phyloP scores from a whole-genome alignment of 2,888 invertebrate genomes.

The Frankliniella intonsa region DNA sequence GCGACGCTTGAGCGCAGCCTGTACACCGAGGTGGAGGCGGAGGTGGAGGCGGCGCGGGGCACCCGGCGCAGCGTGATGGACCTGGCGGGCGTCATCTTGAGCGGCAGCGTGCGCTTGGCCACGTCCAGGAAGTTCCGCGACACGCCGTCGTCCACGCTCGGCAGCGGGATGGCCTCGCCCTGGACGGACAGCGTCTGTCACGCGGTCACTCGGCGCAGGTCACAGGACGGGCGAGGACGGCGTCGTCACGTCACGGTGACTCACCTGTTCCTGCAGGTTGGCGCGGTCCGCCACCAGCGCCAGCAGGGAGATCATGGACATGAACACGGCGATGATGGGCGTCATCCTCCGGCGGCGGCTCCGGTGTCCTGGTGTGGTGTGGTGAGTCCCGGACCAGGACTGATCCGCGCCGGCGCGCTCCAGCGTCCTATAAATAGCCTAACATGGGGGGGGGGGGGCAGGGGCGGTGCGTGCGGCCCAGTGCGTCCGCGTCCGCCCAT shows the following conservation, averaged over 20 bases:
- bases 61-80: not conserved
- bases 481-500: too few relatives aligned
- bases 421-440: not conserved
- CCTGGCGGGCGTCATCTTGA: constrained; percentile 17
- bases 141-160: constrained; percentile 5
- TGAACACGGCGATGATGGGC: constrained; percentile 21
- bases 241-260: not conserved
- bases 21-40: not conserved
- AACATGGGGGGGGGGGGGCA: not conserved
- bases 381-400: too few relatives aligned
- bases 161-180: not conserved
- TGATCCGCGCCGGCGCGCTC: not conserved
- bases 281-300: constrained; percentile 2
- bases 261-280: constrained; percentile 17
- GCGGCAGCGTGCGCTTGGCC: not conserved
- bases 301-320: constrained; percentile 15
- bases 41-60: not conserved
- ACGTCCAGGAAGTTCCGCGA: constrained; percentile 19
- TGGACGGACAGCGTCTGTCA: not conserved
- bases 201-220: too few relatives aligned
- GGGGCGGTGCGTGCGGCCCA: not conserved
- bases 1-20: not conserved
- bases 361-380: too few relatives aligned
- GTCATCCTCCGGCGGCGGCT: not conserved
- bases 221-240: too few relatives aligned